Base-by-base conservation (phyloP, 92 coral and sea anemone genomes). In the Anthopleura xanthogrammica region DNA sequence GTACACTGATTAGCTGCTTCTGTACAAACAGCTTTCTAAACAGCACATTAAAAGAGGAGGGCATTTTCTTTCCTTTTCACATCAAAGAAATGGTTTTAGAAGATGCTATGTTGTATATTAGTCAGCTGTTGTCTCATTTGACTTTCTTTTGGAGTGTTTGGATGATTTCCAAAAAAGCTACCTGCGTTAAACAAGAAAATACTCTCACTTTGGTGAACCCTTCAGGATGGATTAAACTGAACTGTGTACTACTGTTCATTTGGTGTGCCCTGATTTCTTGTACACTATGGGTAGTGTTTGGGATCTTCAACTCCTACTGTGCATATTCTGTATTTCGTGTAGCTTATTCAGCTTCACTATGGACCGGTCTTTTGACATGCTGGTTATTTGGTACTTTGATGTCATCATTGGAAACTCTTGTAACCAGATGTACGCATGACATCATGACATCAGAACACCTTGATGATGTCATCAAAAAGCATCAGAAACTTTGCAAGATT, bases 101-200 rank as follows among this genome's bases (percentile, higher is more conserved):
- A 7, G 11, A 50, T 20, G 75, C 48, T 43, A 6, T 43, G 3
- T 43, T 6, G 48, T 2, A 6, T 43, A 43, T 89, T 29, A 80
- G 92, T 52, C 85, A 40, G 16, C 84, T 89, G 43, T 16, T 85
- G 58, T 89, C 92, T 23, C 89, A 89, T 50, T 71, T 73, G 17
- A 23, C 90, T 42, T 91, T 91, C 88, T 78, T 89, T 55, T 91
- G 88, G 90, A 86, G 88, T 60, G 75, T 86, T 60, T 83, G 88
- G 90, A 83, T 73, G 46, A 79, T 82, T 5, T 14, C 85, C 7
- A 65, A 48, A 36, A 75, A 64, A 29, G 82, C 64, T 19, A 60
- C 72, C 1, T 13, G 86, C 10, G 24, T 70, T 23, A 11, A 84
- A 16, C 85, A 89, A 39, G 85, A 86, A 5, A 83, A 80, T 36